Evolutionary conservation across 64 coral and sea anemone genomes (phyloP).

Genomic region (Catalaphyllia jardinei): DNA sequence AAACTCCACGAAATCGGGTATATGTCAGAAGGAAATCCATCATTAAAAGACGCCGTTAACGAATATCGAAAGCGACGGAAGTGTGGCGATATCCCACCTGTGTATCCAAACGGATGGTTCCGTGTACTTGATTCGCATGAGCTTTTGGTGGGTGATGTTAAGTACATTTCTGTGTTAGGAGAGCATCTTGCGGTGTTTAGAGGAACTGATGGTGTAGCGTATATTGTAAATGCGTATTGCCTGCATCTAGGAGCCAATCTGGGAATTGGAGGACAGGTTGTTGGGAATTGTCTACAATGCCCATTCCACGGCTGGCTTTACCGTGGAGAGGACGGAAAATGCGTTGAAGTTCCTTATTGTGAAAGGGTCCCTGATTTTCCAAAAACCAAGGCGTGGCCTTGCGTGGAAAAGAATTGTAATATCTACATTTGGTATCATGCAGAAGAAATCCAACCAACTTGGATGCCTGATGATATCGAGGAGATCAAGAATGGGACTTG

Average conservation of each 20-base stretch:
- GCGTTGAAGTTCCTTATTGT: slow-evolving; percentile 79
- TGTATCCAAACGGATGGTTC: slow-evolving; percentile 96
- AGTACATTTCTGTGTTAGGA: slow-evolving; percentile 72
- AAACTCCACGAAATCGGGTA: slow-evolving; percentile 77
- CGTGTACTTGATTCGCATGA: slow-evolving; percentile 59
- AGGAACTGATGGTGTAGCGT: slow-evolving; percentile 73
- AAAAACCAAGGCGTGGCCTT: slow-evolving; percentile 74
- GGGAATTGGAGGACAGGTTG: slow-evolving; percentile 80
- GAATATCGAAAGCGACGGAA: slow-evolving; percentile 54
- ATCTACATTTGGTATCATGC: slow-evolving; percentile 94
- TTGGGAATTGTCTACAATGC: slow-evolving; percentile 81
- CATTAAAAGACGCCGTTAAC: slow-evolving; percentile 70
- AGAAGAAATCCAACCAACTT: slow-evolving; percentile 75
- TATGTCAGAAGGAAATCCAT: slow-evolving; percentile 33
- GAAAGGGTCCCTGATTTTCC: slow-evolving; percentile 71
- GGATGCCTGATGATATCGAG: slow-evolving; percentile 81
- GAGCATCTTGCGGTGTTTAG: slow-evolving; percentile 88
- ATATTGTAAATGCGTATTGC: slow-evolving; percentile 86
- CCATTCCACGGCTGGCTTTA: slow-evolving; percentile 95
- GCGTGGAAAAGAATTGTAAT: slow-evolving; percentile 65
- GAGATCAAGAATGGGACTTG: slow-evolving; percentile 77
- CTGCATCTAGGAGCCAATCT: slow-evolving; percentile 95
- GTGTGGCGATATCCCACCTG: slow-evolving; percentile 77
- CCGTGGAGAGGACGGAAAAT: slow-evolving; percentile 70
- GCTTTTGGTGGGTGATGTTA: slow-evolving; percentile 55